Evolutionary conservation across 2,888 invertebrate species (phyloP), one percentile per base, ranked within the genome.

Genomic region (Pteria penguin): DNA sequence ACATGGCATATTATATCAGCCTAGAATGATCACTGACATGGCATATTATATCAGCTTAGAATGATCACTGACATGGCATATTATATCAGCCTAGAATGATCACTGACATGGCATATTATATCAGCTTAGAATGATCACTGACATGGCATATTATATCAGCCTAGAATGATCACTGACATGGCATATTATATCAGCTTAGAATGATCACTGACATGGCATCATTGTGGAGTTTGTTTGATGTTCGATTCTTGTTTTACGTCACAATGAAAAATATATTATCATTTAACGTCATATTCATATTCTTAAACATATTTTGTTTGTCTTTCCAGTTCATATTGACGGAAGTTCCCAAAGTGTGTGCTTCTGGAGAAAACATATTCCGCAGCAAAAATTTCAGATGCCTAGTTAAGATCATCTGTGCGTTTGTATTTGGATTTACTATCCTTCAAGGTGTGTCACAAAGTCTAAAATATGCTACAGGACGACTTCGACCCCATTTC

Each of bases 401-500:
- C 24, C 55, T 72, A 24, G 3, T 55, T 32, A 76, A 76, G 31
- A 63, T 62, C 33, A 54, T 27, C 1, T 68, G 67, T 45, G 76
- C 68, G 4, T 76, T 62, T 32, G 61, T 72, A 2, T 72, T 76
- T 76, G 76, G 76, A 5, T 72, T 76, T 26, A 72, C 76, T 3
- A 61, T 76, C n/a, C 63, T 63, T 14, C 67, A 72, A 52, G 55
- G 62, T 11, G 58, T 76, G 27, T 61, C 68, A 8, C 76, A 76
- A 57, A 62, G 68, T n/a, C 55, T 68, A 82, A 98, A 99, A 93
- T 98, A 97, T 92, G 95, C 96, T 11, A 95, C 98, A 81, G 99
- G 99, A 54, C 94, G 98, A 72, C 93, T 98, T 83, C 94, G 99
- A 84, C 99, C 99, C 33, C 98, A 99, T 93, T 99, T 99, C 93